A percentile compares a stretch with the other conserved stretches of the same genome.
phyloP scores from a whole-genome alignment of 2,888 invertebrate genomes.

The Lapara coniferarum region DNA sequence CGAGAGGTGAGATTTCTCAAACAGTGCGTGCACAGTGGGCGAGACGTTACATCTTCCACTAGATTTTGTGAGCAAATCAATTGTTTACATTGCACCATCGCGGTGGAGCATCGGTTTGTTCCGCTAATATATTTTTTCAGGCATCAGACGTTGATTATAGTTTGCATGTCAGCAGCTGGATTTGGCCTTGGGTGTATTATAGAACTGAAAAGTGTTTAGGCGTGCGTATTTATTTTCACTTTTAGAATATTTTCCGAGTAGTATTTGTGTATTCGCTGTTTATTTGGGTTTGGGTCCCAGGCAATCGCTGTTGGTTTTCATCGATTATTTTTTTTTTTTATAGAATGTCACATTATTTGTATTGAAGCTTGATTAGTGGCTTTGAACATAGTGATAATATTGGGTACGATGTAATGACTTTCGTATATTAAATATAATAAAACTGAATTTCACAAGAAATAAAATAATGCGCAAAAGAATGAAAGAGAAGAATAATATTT shows the following conservation, averaged over 20 bases:
- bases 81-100: conserved; percentile 22
- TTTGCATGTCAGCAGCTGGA: not conserved
- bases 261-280: too few species aligned
- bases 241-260: too few species aligned
- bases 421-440: too few species aligned
- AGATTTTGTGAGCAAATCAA: conserved; percentile 14
- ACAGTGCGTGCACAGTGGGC: not conserved
- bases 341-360: too few species aligned
- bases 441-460: not conserved
- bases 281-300: too few species aligned
- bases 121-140: conserved; percentile 14
- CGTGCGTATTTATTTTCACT: not conserved
- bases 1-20: conserved; percentile 1
- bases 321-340: too few species aligned
- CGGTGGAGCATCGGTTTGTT: not conserved
- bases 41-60: not conserved
- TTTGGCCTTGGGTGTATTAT: not conserved
- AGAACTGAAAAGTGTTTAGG: not conserved
- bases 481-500: conserved; percentile 9
- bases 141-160: not conserved
- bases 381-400: too few species aligned
- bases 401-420: too few species aligned
- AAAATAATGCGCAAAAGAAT: not conserved
- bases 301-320: too few species aligned
- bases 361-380: too few species aligned